Percentiles rank a stretch among this genome's conserved stretches.
Evolutionary conservation across 2,113 vertebrate species (phyloP).

Genomic region (Ciconia maguari): DNA sequence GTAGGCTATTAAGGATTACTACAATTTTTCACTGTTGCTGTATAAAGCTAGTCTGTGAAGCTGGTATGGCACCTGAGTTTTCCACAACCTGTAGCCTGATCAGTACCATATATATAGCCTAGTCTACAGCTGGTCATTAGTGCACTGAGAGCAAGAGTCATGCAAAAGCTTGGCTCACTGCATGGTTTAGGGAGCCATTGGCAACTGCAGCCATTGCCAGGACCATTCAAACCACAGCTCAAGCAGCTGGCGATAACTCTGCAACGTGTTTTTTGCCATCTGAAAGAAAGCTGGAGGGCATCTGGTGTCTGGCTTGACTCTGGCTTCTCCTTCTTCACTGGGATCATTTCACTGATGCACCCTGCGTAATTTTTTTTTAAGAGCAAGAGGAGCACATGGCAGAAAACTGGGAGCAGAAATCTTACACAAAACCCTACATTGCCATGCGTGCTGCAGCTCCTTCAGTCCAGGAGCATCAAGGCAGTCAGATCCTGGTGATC

Average conservation of each 20-base stretch:
- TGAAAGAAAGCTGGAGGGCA: not conserved
- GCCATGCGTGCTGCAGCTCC: not conserved
- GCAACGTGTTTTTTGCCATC: not conserved
- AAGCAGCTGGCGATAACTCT: not conserved
- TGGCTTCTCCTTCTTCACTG: not conserved
- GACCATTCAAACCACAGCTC: not conserved
- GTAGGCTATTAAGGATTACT: not conserved
- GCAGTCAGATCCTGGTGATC: not conserved
- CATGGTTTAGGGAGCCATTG: not conserved
- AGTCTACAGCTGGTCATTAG: not conserved
- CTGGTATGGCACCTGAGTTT: not conserved
- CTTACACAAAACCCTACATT: not conserved
- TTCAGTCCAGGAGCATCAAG: not conserved
- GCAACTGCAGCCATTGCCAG: not conserved
- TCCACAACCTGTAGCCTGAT: not conserved
- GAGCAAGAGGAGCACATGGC: not conserved
- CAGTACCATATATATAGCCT: not conserved
- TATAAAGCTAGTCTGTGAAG: not conserved
- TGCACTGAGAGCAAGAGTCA: not conserved
- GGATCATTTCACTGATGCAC: not conserved
- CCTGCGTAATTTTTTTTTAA: not conserved
- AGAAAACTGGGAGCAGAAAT: not conserved
- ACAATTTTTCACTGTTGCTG: not conserved
- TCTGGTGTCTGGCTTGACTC: not conserved
- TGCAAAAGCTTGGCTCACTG: not conserved